Percentiles rank a stretch among this genome's conserved stretches.
Conservation (phyloP, 2,797 vertebrate genomes). For the Propithecus perrieri region DNA sequence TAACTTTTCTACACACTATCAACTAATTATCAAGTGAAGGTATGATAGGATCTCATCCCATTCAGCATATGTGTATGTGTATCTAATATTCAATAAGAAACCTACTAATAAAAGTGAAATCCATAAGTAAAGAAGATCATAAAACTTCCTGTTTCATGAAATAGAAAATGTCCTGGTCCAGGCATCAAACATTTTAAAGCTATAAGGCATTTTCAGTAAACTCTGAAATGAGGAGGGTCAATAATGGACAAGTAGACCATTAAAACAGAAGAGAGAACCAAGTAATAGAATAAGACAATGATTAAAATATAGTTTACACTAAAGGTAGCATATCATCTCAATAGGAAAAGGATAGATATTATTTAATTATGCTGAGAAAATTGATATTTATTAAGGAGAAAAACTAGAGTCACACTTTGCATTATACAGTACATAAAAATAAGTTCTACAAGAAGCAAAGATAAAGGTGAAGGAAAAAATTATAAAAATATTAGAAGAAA, state of each 20-base stretch:
- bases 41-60: not conserved
- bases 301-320: not conserved
- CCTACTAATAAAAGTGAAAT: not conserved
- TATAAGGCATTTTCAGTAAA: not conserved
- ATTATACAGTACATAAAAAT: not conserved
- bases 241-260: not conserved
- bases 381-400: slow-evolving; percentile 2
- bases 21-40: not conserved
- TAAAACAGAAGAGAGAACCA: not conserved
- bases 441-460: slow-evolving; percentile 28
- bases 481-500: slow-evolving; percentile 27
- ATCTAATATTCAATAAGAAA: not conserved
- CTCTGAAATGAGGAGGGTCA: not conserved
- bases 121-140: not conserved
- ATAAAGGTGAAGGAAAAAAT: not conserved
- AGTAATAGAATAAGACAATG: not conserved
- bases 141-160: not conserved
- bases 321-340: not conserved
- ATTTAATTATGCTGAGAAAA: slow-evolving; percentile 9
- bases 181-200: slow-evolving; percentile 28
- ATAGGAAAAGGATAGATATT: not conserved
- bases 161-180: not conserved
- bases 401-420: not conserved
- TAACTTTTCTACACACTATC: not conserved
- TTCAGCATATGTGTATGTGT: not conserved